Percentiles rank a stretch among this genome's conserved stretches.
Evolutionary conservation across 2,797 vertebrate genomes (phyloP).

Genomic region (Nothura maculosa): DNA sequence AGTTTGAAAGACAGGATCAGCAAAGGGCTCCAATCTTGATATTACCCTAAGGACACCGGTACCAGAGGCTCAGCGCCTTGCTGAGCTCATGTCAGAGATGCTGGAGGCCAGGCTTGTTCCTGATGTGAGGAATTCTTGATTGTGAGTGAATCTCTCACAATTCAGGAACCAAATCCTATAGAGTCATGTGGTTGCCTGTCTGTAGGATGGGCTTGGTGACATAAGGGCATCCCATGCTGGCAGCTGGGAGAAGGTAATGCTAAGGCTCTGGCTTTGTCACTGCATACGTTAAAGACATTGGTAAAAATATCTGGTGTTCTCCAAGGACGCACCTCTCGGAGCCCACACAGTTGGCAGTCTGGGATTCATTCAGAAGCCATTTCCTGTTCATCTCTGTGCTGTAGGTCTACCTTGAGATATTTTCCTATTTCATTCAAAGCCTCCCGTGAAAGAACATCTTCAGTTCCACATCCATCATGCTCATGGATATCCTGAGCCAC

Average conservation of each 20-base stretch:
- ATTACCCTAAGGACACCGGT: too few species aligned
- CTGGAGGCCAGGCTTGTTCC: too few species aligned
- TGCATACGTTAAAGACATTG: background rate
- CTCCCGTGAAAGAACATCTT: background rate
- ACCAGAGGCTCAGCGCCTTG: background rate
- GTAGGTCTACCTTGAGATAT: background rate
- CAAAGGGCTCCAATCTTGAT: background rate
- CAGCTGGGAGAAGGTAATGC: background rate
- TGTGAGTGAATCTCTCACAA: background rate
- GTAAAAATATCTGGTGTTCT: background rate
- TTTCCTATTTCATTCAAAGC: background rate
- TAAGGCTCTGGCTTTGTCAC: background rate
- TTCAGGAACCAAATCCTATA: background rate
- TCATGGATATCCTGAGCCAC: background rate
- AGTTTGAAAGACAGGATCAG: background rate
- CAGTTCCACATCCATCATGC: background rate
- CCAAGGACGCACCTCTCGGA: background rate
- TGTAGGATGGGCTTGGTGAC: background rate
- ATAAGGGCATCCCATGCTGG: background rate
- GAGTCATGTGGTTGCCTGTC: background rate
- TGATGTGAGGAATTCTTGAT: too few species aligned
- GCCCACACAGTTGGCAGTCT: rapidly evolving
- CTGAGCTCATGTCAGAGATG: too few species aligned
- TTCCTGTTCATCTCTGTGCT: background rate
- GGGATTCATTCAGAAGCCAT: background rate